Evolutionary conservation across 2,113 vertebrate genomes (phyloP).

Genomic region (Onychorhynchus coronatus): DNA sequence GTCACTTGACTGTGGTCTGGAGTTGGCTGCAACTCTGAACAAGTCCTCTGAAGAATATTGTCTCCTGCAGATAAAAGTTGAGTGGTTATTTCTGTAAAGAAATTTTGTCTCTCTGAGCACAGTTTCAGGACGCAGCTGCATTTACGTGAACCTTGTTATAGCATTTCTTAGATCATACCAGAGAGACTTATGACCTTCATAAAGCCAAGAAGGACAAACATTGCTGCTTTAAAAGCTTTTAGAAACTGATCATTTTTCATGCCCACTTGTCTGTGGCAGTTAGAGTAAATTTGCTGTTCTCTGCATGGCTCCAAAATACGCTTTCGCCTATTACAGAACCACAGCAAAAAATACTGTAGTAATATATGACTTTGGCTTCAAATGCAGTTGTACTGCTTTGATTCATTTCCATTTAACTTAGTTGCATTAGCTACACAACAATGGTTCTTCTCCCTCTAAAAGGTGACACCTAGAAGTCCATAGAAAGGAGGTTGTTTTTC

Average conservation of each 20-base stretch:
- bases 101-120: conserved; percentile 25
- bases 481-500: accelerated
- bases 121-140: neutral
- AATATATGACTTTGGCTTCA: neutral
- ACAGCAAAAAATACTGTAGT: conserved; percentile 19
- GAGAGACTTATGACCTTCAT: conserved; percentile 54
- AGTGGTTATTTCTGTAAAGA: conserved; percentile 29
- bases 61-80: neutral
- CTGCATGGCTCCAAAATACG: conserved; percentile 24
- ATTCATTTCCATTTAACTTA: conserved; percentile 5
- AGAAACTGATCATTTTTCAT: conserved; percentile 39
- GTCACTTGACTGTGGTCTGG: neutral
- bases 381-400: neutral
- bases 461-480: neutral
- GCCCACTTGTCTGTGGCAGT: conserved; percentile 7
- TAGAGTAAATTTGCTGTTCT: conserved; percentile 56
- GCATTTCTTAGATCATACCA: conserved; percentile 29
- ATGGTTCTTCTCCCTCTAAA: neutral
- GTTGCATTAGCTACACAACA: neutral
- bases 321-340: conserved; percentile 28
- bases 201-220: conserved; percentile 48
- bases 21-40: neutral
- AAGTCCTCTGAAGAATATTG: neutral
- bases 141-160: conserved; percentile 41
- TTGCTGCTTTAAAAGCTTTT: conserved; percentile 33